Conservation (phyloP, 2,797 vertebrate genomes). For the Esox lucius region DNA sequence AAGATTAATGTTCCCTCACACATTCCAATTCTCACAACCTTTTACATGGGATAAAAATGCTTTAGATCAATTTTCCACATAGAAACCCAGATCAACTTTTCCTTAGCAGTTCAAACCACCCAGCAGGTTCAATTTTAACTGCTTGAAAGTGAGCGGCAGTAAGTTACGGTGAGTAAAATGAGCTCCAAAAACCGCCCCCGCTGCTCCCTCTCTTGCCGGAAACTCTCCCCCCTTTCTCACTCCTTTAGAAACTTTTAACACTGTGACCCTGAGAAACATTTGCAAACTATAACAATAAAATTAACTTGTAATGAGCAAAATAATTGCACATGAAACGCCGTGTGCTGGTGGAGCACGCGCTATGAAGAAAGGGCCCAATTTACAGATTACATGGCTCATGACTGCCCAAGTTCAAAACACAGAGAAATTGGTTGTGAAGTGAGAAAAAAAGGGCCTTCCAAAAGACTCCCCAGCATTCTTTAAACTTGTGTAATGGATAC, state of each 20-base stretch:
- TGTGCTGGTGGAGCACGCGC: constrained; percentile 63
- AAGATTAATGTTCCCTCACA: constrained; percentile 63
- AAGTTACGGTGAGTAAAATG: constrained; percentile 61
- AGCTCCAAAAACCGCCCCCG: constrained; percentile 46
- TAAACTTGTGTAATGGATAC: constrained; percentile 84
- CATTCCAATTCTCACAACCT: constrained; percentile 70
- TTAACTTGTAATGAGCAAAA: constrained; percentile 87
- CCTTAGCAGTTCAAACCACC: constrained; percentile 64
- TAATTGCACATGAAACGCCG: constrained; percentile 84
- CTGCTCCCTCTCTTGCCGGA: constrained; percentile 12
- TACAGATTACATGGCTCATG: constrained; percentile 84
- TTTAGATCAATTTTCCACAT: constrained; percentile 63
- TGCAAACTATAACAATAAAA: constrained; percentile 85
- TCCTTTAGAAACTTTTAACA: constrained; percentile 78
- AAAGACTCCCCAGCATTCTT: constrained; percentile 78
- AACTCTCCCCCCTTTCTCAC: constrained; percentile 47
- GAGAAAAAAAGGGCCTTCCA: constrained; percentile 71
- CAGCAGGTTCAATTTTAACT: constrained; percentile 72
- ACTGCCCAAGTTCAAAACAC: constrained; percentile 82
- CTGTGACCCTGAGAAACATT: constrained; percentile 81
- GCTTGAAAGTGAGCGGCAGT: constrained; percentile 65
- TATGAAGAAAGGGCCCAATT: constrained; percentile 78
- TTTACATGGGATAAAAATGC: constrained; percentile 68
- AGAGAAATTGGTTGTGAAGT: constrained; percentile 81
- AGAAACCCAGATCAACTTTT: constrained; percentile 68